Conservation (phyloP, 1,140 invertebrate genomes). For the Protaetia brevitarsis region DNA sequence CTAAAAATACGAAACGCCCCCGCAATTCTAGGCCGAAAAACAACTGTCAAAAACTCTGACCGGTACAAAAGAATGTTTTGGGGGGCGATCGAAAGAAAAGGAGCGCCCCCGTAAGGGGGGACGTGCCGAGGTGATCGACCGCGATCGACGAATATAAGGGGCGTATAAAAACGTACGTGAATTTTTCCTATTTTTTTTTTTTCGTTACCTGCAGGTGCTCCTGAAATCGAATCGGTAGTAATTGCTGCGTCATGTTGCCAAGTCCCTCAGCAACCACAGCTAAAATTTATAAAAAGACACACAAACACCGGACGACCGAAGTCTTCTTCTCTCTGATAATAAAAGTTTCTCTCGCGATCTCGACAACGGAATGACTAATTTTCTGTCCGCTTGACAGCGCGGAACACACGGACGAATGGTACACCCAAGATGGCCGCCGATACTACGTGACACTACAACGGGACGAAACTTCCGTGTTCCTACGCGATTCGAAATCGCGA, state of each 20-base stretch:
- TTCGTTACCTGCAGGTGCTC: slow-evolving; percentile 90
- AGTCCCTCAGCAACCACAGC: slow-evolving; percentile 20
- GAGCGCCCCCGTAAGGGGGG: background rate
- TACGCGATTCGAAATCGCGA: background rate
- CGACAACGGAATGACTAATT: slow-evolving; percentile 3
- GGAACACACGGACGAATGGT: slow-evolving; percentile 7
- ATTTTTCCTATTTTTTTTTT: slow-evolving; percentile 3
- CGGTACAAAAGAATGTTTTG: background rate
- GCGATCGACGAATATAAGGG: background rate
- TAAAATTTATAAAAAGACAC: background rate
- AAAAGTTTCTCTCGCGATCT: background rate
- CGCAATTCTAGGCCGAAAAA: background rate
- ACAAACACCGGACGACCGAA: slow-evolving; percentile 1
- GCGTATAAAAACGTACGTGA: background rate
- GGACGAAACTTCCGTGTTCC: background rate
- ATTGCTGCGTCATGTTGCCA: slow-evolving; percentile 69
- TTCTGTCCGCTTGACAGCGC: slow-evolving; percentile 7
- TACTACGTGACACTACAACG: no score
- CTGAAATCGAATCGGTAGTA: slow-evolving; percentile 93
- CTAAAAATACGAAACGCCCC: slow-evolving; percentile 24
- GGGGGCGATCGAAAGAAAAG: background rate
- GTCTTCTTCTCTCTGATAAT: background rate
- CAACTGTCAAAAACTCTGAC: slow-evolving; percentile 19
- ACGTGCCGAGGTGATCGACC: background rate
- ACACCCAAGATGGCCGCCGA: slow-evolving; percentile 11